phyloP scores from a whole-genome alignment of 2,888 invertebrate genomes.

The Seira ritae region DNA sequence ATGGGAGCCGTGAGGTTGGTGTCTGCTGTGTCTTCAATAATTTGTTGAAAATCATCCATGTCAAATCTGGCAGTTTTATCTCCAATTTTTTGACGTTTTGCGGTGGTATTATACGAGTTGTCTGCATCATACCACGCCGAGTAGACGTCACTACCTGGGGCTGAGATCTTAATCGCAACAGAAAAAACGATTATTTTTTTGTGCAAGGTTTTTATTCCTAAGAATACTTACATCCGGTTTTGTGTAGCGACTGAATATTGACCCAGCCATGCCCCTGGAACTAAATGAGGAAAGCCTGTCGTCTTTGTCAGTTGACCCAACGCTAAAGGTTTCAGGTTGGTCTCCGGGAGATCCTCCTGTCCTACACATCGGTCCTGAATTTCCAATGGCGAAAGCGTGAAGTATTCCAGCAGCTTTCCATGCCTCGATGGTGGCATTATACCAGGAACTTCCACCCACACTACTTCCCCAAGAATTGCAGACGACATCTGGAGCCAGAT shows the following conservation, averaged over 20 bases:
- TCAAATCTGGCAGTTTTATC: neutral
- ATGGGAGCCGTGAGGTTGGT: slow-evolving; percentile 11
- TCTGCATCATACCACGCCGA: slow-evolving; percentile 11
- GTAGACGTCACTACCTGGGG: slow-evolving; percentile 31
- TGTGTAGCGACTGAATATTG: neutral
- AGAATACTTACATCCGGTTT: slow-evolving; percentile 29
- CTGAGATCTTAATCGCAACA: slow-evolving; percentile 15
- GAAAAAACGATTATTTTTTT: neutral
- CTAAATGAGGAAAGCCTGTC: slow-evolving; percentile 38
- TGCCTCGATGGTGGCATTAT: slow-evolving; percentile 41
- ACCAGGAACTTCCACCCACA: slow-evolving; percentile 28
- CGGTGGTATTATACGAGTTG: slow-evolving; percentile 4
- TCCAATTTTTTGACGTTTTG: neutral
- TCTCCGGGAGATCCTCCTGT: slow-evolving; percentile 40
- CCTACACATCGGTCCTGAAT: slow-evolving; percentile 36
- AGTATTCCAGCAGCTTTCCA: slow-evolving; percentile 53
- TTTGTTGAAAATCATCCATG: neutral
- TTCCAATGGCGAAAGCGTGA: slow-evolving; percentile 49
- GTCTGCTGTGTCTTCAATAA: slow-evolving; percentile 27
- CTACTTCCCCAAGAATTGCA: slow-evolving; percentile 42
- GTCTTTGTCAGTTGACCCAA: slow-evolving; percentile 40
- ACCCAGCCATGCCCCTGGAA: slow-evolving; percentile 14
- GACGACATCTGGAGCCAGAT: slow-evolving; percentile 35
- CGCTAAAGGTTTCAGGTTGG: slow-evolving; percentile 24
- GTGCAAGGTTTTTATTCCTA: neutral